Conservation (phyloP, 2,888 invertebrate species). For the Dasysyrphus tricinctus region DNA sequence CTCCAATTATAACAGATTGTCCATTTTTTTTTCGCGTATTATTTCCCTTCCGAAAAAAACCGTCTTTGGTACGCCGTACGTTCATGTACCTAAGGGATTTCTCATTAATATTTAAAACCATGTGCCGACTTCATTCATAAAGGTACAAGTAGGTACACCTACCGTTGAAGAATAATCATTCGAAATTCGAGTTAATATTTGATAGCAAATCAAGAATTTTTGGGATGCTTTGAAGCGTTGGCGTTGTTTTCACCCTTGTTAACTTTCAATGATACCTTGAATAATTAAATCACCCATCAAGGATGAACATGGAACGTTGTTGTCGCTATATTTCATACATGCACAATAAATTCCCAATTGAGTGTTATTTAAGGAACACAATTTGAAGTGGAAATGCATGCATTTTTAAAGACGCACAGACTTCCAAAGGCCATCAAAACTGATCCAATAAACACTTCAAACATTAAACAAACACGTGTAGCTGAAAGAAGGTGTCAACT, state of each 20-base stretch:
- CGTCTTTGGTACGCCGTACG: not conserved
- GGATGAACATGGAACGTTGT: not conserved
- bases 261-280: not conserved
- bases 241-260: not conserved
- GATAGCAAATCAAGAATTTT: not conserved
- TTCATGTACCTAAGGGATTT: not conserved
- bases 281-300: conserved; percentile 10
- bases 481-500: not conserved
- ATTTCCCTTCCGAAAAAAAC: not conserved
- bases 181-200: not conserved
- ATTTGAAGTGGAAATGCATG: not conserved
- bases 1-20: not conserved
- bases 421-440: not conserved
- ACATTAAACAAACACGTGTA: not conserved
- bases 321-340: not conserved
- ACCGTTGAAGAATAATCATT: not conserved
- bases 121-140: not conserved
- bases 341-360: not conserved
- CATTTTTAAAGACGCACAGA: not conserved
- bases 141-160: not conserved
- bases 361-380: not conserved
- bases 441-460: not conserved
- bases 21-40: not conserved
- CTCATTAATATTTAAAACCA: conserved; percentile 3
- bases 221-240: not conserved